A percentile compares a stretch with the other conserved stretches of the same genome.
Conservation (phyloP, 2,888 invertebrate species). For the Drosophila greeni region DNA sequence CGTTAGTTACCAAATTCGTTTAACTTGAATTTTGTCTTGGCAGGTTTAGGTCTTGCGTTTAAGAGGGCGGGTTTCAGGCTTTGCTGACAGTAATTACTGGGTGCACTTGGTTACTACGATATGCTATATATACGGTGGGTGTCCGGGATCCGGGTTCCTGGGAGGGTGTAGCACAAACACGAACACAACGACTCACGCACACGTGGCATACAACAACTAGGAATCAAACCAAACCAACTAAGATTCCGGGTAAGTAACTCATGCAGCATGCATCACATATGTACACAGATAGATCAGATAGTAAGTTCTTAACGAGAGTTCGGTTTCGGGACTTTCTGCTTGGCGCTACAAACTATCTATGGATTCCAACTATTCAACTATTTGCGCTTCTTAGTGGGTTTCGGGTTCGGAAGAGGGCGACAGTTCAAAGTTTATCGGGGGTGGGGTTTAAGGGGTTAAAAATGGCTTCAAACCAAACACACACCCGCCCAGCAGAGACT, state of each 20-base stretch:
- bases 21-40: slow-evolving; percentile 33
- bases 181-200: slow-evolving; percentile 35
- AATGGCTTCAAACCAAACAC: slow-evolving; percentile 61
- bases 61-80: slow-evolving; percentile 33
- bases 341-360: slow-evolving; percentile 29
- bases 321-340: slow-evolving; percentile 28
- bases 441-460: slow-evolving; percentile 5
- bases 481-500: slow-evolving; percentile 67
- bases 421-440: slow-evolving; percentile 7
- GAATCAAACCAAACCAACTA: slow-evolving; percentile 13
- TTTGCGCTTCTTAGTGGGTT: slow-evolving; percentile 31
- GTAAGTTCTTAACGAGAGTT: slow-evolving; percentile 14
- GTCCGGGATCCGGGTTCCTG: not conserved
- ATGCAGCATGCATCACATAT: slow-evolving; percentile 37
- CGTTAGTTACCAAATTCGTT: slow-evolving; percentile 41
- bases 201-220: slow-evolving; percentile 1
- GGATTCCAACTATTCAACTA: slow-evolving; percentile 36
- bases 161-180: slow-evolving; percentile 28
- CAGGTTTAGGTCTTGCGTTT: slow-evolving; percentile 20
- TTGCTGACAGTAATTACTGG: slow-evolving; percentile 50
- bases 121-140: slow-evolving; percentile 29
- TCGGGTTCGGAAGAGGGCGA: slow-evolving; percentile 31
- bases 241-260: slow-evolving; percentile 25
- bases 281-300: not conserved
- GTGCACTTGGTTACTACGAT: slow-evolving; percentile 49